Conservation (phyloP, 2,888 invertebrate genomes). For the Dicyrtoma fusca region DNA sequence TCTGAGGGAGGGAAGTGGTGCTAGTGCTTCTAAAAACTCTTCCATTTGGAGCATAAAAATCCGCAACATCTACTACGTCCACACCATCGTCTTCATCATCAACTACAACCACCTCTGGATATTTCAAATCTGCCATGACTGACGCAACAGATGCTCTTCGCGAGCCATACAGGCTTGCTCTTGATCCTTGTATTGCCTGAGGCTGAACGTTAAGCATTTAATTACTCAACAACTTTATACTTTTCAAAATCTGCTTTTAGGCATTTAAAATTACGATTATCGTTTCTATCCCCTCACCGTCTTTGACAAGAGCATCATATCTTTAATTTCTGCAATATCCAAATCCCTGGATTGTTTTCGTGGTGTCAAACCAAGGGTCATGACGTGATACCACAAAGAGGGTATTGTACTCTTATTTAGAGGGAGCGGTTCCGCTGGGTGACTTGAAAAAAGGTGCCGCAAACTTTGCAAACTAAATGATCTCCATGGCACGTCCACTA, state of each 20-base stretch:
- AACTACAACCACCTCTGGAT: not conserved
- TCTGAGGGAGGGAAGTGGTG: constrained; percentile 8
- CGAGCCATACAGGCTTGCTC: not conserved
- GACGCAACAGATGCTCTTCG: constrained; percentile 16
- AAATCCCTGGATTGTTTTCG: constrained; percentile 46
- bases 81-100: constrained; percentile 6
- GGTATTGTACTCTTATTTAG: constrained; percentile 43
- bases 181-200: constrained; percentile 8
- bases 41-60: not conserved
- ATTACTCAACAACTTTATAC: not conserved
- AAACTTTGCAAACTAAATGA: constrained; percentile 41
- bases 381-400: constrained; percentile 44
- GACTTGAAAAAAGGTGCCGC: constrained; percentile 37
- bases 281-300: constrained; percentile 6
- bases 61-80: constrained; percentile 12
- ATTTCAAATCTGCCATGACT: not conserved
- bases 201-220: too few relatives aligned
- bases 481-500: constrained; percentile 53
- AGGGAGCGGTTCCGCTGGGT: constrained; percentile 41
- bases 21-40: constrained; percentile 9
- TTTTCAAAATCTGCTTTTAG: not conserved
- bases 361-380: constrained; percentile 48
- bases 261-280: not conserved
- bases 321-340: constrained; percentile 51
- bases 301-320: constrained; percentile 47